phyloP scores from a whole-genome alignment of 1,140 invertebrate species.

The Drosophila melanica region DNA sequence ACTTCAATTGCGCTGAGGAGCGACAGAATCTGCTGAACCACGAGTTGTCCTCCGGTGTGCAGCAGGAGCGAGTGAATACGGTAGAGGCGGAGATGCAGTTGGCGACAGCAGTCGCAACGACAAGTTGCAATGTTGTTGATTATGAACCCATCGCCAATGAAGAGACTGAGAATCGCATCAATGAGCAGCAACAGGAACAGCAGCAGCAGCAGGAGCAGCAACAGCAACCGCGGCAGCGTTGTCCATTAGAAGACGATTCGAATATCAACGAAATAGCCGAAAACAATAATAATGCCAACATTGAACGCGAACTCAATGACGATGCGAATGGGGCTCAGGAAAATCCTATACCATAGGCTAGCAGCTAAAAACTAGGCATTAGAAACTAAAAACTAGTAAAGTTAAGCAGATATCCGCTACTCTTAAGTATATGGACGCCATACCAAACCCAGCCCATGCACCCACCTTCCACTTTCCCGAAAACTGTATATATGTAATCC shows the following conservation, averaged over 20 bases:
- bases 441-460: background rate
- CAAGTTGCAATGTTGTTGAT: constrained; percentile 1
- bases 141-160: constrained; percentile 43
- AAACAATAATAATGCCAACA: constrained; percentile 83
- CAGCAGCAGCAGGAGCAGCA: constrained; percentile 22
- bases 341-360: constrained; percentile 40
- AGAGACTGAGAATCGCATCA: constrained; percentile 79
- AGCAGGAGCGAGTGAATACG: constrained; percentile 1
- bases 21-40: constrained; percentile 76
- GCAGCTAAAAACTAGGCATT: background rate
- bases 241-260: constrained; percentile 52
- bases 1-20: constrained; percentile 64
- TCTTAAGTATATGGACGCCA: constrained; percentile 8
- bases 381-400: background rate
- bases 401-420: background rate
- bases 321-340: constrained; percentile 65
- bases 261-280: constrained; percentile 84
- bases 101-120: constrained; percentile 6
- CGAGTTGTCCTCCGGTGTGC: constrained; percentile 46
- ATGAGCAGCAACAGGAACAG: constrained; percentile 62
- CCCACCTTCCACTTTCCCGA: too few relatives aligned
- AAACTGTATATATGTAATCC: constrained; percentile 23
- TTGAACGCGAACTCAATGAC: constrained; percentile 78
- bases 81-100: background rate
- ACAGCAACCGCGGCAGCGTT: constrained; percentile 30